These are phyloP conservation scores for Hyla sarda DNA, from an alignment of 2,113 vertebrate genomes.

Conservation along the genomic window DNA sequence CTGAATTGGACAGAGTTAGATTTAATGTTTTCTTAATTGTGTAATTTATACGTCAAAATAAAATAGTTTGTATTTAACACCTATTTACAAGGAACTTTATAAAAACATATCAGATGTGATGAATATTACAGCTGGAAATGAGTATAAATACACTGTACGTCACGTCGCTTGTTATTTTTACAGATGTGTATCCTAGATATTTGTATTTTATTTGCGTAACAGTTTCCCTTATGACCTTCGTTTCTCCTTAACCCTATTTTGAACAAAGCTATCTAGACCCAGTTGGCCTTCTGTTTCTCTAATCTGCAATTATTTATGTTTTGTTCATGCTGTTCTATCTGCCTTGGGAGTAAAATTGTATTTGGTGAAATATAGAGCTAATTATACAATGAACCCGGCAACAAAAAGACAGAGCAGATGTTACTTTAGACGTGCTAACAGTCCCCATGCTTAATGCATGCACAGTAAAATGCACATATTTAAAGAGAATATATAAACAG, in stretches of 20 bases:
- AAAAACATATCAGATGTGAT: neutral
- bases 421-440: conserved; percentile 80
- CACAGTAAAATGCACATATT: conserved; percentile 69
- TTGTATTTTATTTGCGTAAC: conserved; percentile 46
- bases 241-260: conserved; percentile 82
- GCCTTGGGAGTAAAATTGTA: conserved; percentile 81
- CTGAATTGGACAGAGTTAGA: no score
- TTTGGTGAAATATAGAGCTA: conserved; percentile 85
- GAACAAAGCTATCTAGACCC: conserved; percentile 79
- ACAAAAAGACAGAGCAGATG: conserved; percentile 86
- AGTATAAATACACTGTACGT: neutral
- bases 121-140: neutral
- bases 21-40: neutral
- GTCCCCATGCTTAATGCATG: conserved; percentile 72
- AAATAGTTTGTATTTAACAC: neutral
- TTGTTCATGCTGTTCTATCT: conserved; percentile 79
- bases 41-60: neutral
- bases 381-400: conserved; percentile 82
- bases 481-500: conserved; percentile 70
- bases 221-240: conserved; percentile 57
- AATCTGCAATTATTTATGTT: conserved; percentile 87
- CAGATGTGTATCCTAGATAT: conserved; percentile 35
- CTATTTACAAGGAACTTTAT: neutral
- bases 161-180: neutral
- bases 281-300: conserved; percentile 85